phyloP scores from a whole-genome alignment of 2,888 invertebrate genomes.

The Aphidoletes aphidimyza region DNA sequence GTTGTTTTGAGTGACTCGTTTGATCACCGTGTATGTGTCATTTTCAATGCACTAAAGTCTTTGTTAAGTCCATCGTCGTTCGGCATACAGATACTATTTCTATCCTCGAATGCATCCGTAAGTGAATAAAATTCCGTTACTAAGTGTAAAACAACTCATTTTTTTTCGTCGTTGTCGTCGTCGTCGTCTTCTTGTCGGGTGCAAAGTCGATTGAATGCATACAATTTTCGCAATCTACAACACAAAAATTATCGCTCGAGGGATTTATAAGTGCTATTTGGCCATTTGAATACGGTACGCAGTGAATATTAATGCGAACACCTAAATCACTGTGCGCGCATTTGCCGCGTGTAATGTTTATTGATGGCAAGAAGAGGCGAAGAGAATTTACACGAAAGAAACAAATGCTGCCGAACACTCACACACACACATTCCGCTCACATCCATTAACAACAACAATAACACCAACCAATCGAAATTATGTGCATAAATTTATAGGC shows the following conservation, averaged over 20 bases:
- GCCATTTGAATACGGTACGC: background rate
- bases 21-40: too few relatives aligned
- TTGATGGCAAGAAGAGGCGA: background rate
- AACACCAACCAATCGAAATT: constrained; percentile 16
- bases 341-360: background rate
- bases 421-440: background rate
- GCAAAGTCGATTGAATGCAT: background rate
- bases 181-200: too few relatives aligned
- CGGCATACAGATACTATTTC: too few relatives aligned
- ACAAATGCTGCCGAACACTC: background rate
- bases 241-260: constrained; percentile 30
- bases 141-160: background rate
- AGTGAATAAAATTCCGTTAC: constrained; percentile 31
- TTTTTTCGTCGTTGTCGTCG: too few relatives aligned
- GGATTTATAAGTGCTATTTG: constrained; percentile 4
- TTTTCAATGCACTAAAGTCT: background rate
- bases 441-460: constrained; percentile 26
- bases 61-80: background rate
- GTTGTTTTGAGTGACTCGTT: too few relatives aligned
- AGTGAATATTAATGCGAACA: constrained; percentile 17
- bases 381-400: background rate
- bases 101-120: constrained; percentile 6
- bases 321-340: background rate
- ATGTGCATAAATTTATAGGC: constrained; percentile 23
- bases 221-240: constrained; percentile 26